Base-by-base conservation (phyloP, 2,797 vertebrate species). In the Prunella strophiata region DNA sequence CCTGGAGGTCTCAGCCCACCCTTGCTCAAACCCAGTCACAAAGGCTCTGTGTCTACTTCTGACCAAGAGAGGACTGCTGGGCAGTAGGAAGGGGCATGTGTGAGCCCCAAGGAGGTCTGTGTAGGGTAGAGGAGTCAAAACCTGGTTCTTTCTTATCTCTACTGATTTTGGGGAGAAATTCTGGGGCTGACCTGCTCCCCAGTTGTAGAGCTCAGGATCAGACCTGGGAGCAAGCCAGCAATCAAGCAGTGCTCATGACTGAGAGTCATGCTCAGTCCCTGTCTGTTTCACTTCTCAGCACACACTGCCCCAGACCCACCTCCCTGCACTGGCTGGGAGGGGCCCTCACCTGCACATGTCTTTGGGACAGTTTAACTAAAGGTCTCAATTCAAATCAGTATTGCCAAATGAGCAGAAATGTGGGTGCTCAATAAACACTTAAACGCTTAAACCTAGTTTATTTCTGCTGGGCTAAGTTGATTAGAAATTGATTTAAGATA, bases 401-500 rank as follows among this genome's bases (percentile, higher is more conserved):
- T 4, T 73, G 40, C 22, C 16, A 18, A 66, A 63, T 42, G n/a
- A 91, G 16, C 42, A 95, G 93, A 79, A 78, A 76, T 36, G 17
- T 40, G 75, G 17, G 19, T 77, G 43, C 51, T 92, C 77, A 58
- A 93, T 91, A 88, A 91, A 82, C 30, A 71, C 54, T 78, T 78
- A 50, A 81, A 61, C 38, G 47, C 27, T 63, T 91, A 55, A 71
- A 71, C 22, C 57, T 77, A 27, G 45, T 80, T 91, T 81, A 68
- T 72, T 93, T 94, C 68, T 88, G 63, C 50, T 79, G 62, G 54
- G n/a, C 78, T 76, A 87, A 71, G 45, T 88, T 79, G 77, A 94
- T 94, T 96, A 88, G 80, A 78, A 96, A 96, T 94, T 82, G 85
- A 95, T 94, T 91, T 86, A 94, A 91, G 42, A 88, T 85, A 51